Evolutionary conservation across 1,140 invertebrate species (phyloP).

Genomic region (Arctopsyche grandis): DNA sequence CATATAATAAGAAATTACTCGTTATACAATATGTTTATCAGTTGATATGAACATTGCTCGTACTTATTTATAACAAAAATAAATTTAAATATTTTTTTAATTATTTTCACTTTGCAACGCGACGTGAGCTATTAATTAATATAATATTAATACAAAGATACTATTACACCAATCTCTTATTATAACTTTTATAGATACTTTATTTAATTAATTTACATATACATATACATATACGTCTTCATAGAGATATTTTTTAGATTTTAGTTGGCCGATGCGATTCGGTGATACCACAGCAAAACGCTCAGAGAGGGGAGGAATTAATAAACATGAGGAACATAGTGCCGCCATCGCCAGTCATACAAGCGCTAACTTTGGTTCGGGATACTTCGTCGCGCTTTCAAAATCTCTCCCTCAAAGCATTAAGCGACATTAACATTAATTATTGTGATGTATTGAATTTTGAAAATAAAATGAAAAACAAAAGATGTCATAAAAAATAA

Average conservation of each 20-base stretch:
- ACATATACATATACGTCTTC: too few relatives aligned
- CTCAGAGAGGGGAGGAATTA: slow-evolving; percentile 18
- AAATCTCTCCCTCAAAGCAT: not conserved
- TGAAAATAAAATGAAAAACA: not conserved
- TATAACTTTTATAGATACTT: too few relatives aligned
- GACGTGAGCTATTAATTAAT: too few relatives aligned
- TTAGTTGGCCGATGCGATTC: not conserved
- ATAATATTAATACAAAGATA: too few relatives aligned
- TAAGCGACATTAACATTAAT: not conserved
- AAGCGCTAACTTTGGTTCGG: slow-evolving; percentile 4
- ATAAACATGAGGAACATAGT: not conserved
- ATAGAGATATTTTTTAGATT: not conserved
- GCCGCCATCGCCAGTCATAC: not conserved
- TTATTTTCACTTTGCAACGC: too few relatives aligned
- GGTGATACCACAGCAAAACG: not conserved
- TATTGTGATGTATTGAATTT: not conserved
- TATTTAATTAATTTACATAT: too few relatives aligned
- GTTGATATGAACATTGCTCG: too few relatives aligned
- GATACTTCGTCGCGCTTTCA: not conserved
- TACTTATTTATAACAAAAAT: too few relatives aligned
- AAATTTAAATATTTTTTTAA: too few relatives aligned
- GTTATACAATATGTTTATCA: too few relatives aligned
- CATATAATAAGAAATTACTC: too few relatives aligned
- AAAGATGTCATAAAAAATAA: not conserved
- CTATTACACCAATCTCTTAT: too few relatives aligned